Evolutionary conservation across 1,140 invertebrate species (phyloP), one percentile per base, ranked within the genome.

Genomic region (Zaprionus ghesquierei): DNA sequence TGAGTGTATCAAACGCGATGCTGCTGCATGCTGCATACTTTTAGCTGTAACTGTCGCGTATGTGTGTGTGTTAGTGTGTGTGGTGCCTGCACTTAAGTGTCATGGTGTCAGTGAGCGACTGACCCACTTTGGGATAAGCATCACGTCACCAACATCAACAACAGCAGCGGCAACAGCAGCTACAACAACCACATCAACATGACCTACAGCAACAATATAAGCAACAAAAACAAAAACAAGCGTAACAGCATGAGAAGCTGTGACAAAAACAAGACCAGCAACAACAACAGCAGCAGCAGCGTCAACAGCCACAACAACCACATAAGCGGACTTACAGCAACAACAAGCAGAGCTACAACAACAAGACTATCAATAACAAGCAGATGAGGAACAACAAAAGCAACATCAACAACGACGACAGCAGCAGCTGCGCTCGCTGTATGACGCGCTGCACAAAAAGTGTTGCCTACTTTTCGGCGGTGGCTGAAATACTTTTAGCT

Each of bases 31-130:
- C 72, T 87, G 79, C 82, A 81, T 79, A 76, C 76, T 76, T 75
- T 75, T 60, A 73, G 69, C 63, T 53, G 49, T 27, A 64, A 71
- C 73, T 74, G 55, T 69, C 33, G 51, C 44, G 55, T 46, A 63
- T 62, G 74, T 66, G 56, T 60, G 50, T 35, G 20, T 60, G 69
- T 68, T 54, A 54, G 72, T 50, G 63, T 75, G 79, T 41, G 35
- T 38, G 15, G 35, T 41, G 41, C 41, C 41, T 46, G 41, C 79
- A 89, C 84, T 89, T 84, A 80, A 89, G 85, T 85, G 85, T 84
- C 85, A 78, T 77, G 82, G 85, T 89, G 85, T 81, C 84, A 89
- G 84, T 84, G 87, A 84, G 82, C 85, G 77, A 75, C 84, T 89
- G 84, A 89, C 84, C 84, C 84, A 89, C 80, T 89, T 89, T 78